A percentile compares a stretch with the other conserved stretches of the same genome.
Conservation (phyloP, 2,113 vertebrate genomes). For the Oncorhynchus kisutch region DNA sequence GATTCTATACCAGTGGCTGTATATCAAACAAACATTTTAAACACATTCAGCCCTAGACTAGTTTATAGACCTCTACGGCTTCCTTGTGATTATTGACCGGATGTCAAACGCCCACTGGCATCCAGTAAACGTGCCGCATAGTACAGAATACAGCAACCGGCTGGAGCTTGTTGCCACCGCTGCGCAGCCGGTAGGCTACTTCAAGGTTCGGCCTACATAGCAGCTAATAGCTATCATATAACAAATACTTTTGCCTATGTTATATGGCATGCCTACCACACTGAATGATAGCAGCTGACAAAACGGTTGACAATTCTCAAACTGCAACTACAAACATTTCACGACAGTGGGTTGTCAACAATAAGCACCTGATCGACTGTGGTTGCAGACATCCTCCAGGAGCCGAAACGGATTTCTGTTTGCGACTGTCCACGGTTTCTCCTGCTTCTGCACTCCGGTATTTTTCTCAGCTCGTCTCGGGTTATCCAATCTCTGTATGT, state of each 20-base stretch:
- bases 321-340: constrained; percentile 10
- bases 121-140: constrained; percentile 40
- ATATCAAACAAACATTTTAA: too few relatives aligned
- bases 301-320: constrained; percentile 58
- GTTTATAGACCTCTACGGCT: constrained; percentile 31
- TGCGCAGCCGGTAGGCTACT: constrained; percentile 1
- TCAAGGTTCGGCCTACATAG: constrained; percentile 50
- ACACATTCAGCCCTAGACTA: too few relatives aligned
- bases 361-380: constrained; percentile 92
- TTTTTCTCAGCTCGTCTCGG: constrained; percentile 63
- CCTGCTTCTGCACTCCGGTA: constrained; percentile 49
- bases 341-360: constrained; percentile 1
- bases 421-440: constrained; percentile 72
- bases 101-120: constrained; percentile 37
- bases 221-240: constrained; percentile 53
- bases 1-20: too few relatives aligned
- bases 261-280: constrained; percentile 26
- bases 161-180: constrained; percentile 29
- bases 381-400: constrained; percentile 98
- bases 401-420: constrained; percentile 78
- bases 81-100: constrained; percentile 43
- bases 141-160: constrained; percentile 24
- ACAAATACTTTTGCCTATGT: constrained; percentile 44
- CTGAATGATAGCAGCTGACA: neutral
- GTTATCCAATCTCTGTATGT: constrained; percentile 56